A percentile compares a stretch with the other conserved stretches of the same genome.
phyloP scores from a whole-genome alignment of 1,140 invertebrate genomes.

The Scaptomyza montana region DNA sequence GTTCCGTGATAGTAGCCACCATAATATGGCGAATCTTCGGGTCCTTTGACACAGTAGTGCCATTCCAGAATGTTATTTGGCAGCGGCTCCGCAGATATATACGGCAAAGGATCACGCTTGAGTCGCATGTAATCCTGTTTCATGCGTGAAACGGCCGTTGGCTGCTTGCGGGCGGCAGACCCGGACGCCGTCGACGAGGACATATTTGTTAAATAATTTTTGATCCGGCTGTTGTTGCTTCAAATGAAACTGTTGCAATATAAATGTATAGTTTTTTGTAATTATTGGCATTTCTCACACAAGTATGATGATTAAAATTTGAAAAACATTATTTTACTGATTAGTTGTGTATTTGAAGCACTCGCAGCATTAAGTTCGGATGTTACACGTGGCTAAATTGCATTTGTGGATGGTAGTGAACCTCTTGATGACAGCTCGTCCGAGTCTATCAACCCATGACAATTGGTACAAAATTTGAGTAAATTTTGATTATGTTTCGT shows the following conservation, averaged over 20 bases:
- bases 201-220: slow-evolving; percentile 53
- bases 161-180: slow-evolving; percentile 71
- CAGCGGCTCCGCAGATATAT: slow-evolving; percentile 89
- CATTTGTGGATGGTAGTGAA: background rate
- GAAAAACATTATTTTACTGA: slow-evolving; percentile 7
- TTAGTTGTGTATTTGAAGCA: slow-evolving; percentile 5
- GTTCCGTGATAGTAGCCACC: slow-evolving; percentile 99
- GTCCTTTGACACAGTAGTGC: slow-evolving; percentile 89
- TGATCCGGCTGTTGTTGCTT: slow-evolving; percentile 11
- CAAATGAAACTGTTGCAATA: slow-evolving; percentile 34
- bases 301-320: slow-evolving; percentile 9
- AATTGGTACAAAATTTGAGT: background rate
- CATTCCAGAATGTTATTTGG: slow-evolving; percentile 98
- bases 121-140: slow-evolving; percentile 97
- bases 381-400: slow-evolving; percentile 37
- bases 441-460: background rate
- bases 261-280: background rate
- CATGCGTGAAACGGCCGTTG: slow-evolving; percentile 92
- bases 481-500: background rate
- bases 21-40: slow-evolving; percentile 95
- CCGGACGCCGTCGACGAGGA: slow-evolving; percentile 64
- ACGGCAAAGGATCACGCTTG: slow-evolving; percentile 97
- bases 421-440: background rate
- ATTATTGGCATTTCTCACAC: slow-evolving; percentile 13
- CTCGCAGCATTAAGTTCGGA: background rate